These are phyloP conservation scores for Venusia cambrica DNA, from an alignment of 2,888 invertebrate genomes.

Conservation along the genomic window DNA sequence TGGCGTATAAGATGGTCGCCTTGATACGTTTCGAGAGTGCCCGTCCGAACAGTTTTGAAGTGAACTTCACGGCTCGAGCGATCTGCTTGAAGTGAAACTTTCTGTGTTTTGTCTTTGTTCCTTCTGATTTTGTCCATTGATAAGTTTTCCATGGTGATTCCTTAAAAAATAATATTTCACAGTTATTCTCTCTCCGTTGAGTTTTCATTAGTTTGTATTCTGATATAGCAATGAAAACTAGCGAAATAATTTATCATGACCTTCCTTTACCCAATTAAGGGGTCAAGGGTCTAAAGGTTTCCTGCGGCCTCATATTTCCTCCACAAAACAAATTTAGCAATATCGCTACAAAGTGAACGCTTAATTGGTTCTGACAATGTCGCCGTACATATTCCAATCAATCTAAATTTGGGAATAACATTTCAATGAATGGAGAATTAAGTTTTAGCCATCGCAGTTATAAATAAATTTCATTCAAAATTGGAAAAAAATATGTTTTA, in stretches of 20 bases:
- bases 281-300: constrained; percentile 16
- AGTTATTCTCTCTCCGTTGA: too few species aligned
- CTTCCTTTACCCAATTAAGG: constrained; percentile 21
- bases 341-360: constrained; percentile 5
- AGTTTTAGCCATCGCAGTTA: too few species aligned
- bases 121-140: constrained; percentile 85
- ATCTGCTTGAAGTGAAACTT: constrained; percentile 98
- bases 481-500: too few species aligned
- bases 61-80: constrained; percentile 97
- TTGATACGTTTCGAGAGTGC: constrained; percentile 96
- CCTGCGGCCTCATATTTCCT: constrained; percentile 6
- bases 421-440: too few species aligned
- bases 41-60: constrained; percentile 95
- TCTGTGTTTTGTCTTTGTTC: constrained; percentile 85
- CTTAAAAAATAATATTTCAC: constrained; percentile 54
- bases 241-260: constrained; percentile 18
- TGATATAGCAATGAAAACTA: constrained; percentile 3
- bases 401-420: too few species aligned
- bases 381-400: constrained; percentile 1
- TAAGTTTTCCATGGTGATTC: constrained; percentile 95
- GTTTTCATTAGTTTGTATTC: constrained; percentile 1
- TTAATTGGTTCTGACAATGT: constrained; percentile 9
- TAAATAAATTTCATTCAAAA: too few species aligned
- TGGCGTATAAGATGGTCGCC: constrained; percentile 96
- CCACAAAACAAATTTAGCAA: constrained; percentile 5